Percentiles rank a stretch among this genome's conserved stretches.
Evolutionary conservation across 2,797 vertebrate genomes (phyloP).

Genomic region (Aulostomus chinensis): DNA sequence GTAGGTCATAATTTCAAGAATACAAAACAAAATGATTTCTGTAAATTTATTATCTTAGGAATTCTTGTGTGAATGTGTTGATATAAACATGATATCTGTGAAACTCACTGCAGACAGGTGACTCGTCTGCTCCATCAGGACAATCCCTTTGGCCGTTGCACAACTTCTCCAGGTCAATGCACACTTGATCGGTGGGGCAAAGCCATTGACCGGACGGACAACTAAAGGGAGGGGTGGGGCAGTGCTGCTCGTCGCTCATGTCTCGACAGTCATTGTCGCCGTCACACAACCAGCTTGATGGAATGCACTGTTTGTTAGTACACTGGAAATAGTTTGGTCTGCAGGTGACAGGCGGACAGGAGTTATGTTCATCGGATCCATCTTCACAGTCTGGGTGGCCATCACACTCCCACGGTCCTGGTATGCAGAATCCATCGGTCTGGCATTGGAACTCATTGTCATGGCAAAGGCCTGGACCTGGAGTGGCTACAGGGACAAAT

Average conservation of each 20-base stretch:
- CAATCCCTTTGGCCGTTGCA: slow-evolving; percentile 89
- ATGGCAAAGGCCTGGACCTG: slow-evolving; percentile 90
- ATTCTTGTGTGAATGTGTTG: neutral
- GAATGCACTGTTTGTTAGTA: slow-evolving; percentile 88
- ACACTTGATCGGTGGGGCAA: slow-evolving; percentile 86
- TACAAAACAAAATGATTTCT: no score
- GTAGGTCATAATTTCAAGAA: neutral
- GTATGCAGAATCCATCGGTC: slow-evolving; percentile 87
- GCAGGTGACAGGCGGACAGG: slow-evolving; percentile 86
- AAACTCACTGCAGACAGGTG: slow-evolving; percentile 95
- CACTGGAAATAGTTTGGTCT: slow-evolving; percentile 82
- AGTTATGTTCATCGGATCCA: slow-evolving; percentile 90
- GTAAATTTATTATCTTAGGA: neutral
- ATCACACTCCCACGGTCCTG: slow-evolving; percentile 90
- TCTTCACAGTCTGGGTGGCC: slow-evolving; percentile 88
- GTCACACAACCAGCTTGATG: slow-evolving; percentile 86
- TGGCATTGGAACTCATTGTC: slow-evolving; percentile 93
- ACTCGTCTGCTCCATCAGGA: slow-evolving; percentile 93
- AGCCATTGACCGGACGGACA: slow-evolving; percentile 90
- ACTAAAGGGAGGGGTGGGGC: slow-evolving; percentile 87
- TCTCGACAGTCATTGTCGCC: slow-evolving; percentile 93
- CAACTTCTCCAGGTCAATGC: slow-evolving; percentile 86
- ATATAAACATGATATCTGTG: neutral
- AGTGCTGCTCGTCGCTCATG: slow-evolving; percentile 91
- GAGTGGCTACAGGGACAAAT: slow-evolving; percentile 80